Base-by-base conservation (phyloP, 2,113 vertebrate genomes). In the Smithornis capensis region DNA sequence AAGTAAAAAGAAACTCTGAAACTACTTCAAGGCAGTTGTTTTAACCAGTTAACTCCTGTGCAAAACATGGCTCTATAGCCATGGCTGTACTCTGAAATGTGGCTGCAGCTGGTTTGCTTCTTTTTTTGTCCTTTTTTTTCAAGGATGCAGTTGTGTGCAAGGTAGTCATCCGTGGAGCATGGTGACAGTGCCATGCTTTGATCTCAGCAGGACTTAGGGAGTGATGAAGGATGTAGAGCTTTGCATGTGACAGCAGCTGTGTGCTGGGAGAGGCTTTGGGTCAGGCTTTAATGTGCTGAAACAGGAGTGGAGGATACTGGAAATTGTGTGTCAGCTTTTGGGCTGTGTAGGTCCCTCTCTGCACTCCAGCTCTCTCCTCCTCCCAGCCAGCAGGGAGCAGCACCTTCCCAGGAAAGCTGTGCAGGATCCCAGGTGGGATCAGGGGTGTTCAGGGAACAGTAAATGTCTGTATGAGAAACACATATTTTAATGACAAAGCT, bases 351-450 rank as follows among this genome's bases (percentile, higher is more conserved):
- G 33, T 35, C 12, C 10, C 21, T 12, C 14, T 70, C 4, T 63
- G 57, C 56, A 6, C 0, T 0, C 3, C 31, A 19, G 56, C 70
- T 64, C n/a, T 68, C 31, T 37, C 24, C 47, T 81, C 84, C 40
- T 60, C 3, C 19, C 25, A 44, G 28, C 97, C 97, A 94, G 96
- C 95, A 97, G 97, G 84, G 97, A 75, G 96, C 96, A 97, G 96
- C 88, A 94, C 64, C 50, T 60, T 8, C 57, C 56, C 4, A 7
- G 27, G 38, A 86, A 86, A 81, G 12, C 19, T 14, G 1, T 24
- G 15, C 12, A 6, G 53, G 70, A 31, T 29, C 21, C 0, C 14
- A 1, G 31, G 45, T 1, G 13, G 63, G 40, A 10, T 19, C 28
- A 22, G 28, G 15, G 35, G 22, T 27, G 16, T 31, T 38, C 24